Evolutionary conservation across 2,113 vertebrate genomes (phyloP), one percentile per base, ranked within the genome.

Genomic region (Garra rufa): DNA sequence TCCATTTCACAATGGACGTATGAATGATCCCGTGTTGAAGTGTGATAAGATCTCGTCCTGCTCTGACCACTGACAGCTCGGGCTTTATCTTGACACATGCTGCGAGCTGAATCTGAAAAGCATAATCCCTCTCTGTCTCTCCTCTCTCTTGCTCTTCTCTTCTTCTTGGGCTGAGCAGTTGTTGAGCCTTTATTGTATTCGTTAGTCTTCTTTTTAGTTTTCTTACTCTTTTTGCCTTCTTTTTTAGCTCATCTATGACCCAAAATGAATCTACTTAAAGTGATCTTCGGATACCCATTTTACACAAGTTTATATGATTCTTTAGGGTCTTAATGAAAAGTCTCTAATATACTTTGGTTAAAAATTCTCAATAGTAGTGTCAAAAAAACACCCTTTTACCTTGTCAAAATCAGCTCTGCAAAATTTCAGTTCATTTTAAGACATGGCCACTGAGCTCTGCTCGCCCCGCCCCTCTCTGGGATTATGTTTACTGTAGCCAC

Each of bases 21-120:
- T 88, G 83, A 88, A 81, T 85, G 80, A 83, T 80, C 86, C 76
- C 52, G 61, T 80, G 80, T 30, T 75, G 70, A 76, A 77, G 85
- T 84, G 55, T 75, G 87, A 87, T 82, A 59, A 73, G 44, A 55
- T 79, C 77, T 78, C 59, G 26, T 6, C 80, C 57, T 44, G 73
- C 73, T 44, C 14, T 55, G 81, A 87, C 61, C 79, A 78, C 69
- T 44, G 73, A 43, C 55, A 48, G 76, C 65, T 78, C 61, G 7
- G 78, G 43, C 83, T 81, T 83, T 57, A 81, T 81, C 57, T 83
- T 75, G 57, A 71, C 82, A 48, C 30, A 73, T 76, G 83, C 63
- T 71, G 43, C 57, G 52, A 69, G 28, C 34, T 76, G 24, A 75
- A 84, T 41, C 50, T 76, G 50, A 85, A 78, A 84, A 81, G 80